Conservation (phyloP, 2,888 invertebrate species). For the Xylocampa areola region DNA sequence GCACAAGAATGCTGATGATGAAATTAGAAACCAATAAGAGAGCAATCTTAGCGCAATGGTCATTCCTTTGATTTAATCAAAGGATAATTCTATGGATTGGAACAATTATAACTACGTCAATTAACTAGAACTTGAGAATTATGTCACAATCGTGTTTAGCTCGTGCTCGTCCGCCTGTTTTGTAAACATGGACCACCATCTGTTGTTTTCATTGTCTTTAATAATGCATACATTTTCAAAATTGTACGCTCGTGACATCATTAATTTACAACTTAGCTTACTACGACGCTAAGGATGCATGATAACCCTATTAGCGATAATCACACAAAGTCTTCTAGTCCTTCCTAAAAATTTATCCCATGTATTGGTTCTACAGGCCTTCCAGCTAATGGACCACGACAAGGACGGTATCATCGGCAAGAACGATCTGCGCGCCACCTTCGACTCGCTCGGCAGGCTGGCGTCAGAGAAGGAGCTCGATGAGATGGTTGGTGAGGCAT, state of each 20-base stretch:
- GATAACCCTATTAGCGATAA: not conserved
- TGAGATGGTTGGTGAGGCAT: conserved; percentile 95
- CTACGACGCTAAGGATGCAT: conserved; percentile 11
- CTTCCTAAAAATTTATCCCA: not conserved
- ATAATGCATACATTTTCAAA: conserved; percentile 58
- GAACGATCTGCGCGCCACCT: conserved; percentile 96
- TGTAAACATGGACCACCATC: conserved; percentile 68
- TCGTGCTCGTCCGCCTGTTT: conserved; percentile 71
- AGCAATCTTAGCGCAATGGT: conserved; percentile 7
- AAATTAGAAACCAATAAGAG: not conserved
- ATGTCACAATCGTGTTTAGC: conserved; percentile 64
- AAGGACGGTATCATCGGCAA: conserved; percentile 97
- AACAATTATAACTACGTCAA: conserved; percentile 48
- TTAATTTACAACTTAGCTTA: conserved; percentile 35
- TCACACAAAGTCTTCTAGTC: not conserved
- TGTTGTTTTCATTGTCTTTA: conserved; percentile 46
- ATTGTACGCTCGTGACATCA: conserved; percentile 61
- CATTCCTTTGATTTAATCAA: too few relatives aligned
- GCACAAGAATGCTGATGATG: too few relatives aligned
- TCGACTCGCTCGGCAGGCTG: conserved; percentile 97
- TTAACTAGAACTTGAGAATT: conserved; percentile 49
- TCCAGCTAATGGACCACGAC: conserved; percentile 98
- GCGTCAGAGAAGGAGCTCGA: conserved; percentile 97
- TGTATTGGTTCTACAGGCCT: conserved; percentile 90
- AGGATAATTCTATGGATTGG: conserved; percentile 39